A percentile compares a stretch with the other conserved stretches of the same genome.
phyloP scores from a whole-genome alignment of 2,113 vertebrate genomes.

The Petrocephalus zakoni region DNA sequence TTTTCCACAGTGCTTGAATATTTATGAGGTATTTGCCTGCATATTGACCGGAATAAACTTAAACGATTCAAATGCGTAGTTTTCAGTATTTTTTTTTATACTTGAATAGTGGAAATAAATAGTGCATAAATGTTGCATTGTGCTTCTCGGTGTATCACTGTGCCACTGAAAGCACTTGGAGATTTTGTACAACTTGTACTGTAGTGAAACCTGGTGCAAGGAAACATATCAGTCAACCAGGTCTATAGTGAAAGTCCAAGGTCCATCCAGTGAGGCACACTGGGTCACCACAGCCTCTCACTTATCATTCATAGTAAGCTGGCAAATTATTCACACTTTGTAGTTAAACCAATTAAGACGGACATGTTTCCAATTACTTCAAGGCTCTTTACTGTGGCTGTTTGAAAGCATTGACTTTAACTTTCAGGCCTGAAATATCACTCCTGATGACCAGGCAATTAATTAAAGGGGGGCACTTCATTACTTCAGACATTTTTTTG shows the following conservation, averaged over 20 bases:
- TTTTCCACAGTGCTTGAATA: not conserved
- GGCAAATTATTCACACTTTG: conserved; percentile 50
- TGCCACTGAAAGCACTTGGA: not conserved
- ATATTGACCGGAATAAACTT: not conserved
- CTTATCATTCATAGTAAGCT: conserved; percentile 37
- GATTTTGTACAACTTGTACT: not conserved
- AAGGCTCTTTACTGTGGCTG: conserved; percentile 33
- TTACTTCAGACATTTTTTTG: conserved; percentile 51
- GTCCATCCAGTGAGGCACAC: not conserved
- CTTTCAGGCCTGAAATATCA: conserved; percentile 42
- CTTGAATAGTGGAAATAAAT: not conserved
- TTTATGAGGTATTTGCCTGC: not conserved
- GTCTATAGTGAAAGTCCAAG: not conserved
- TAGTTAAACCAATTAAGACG: conserved; percentile 52
- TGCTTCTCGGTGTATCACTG: not conserved
- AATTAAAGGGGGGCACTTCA: conserved; percentile 53
- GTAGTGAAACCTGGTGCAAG: not conserved
- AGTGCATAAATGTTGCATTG: not conserved
- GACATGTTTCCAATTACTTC: conserved; percentile 61
- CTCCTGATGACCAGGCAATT: conserved; percentile 53
- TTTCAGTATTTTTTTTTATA: not conserved
- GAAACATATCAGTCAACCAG: not conserved
- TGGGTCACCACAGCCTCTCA: not conserved
- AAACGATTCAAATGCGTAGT: not conserved
- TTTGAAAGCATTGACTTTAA: conserved; percentile 48